Conservation (phyloP, 2,113 vertebrate species). For the Lophura nycthemera region DNA sequence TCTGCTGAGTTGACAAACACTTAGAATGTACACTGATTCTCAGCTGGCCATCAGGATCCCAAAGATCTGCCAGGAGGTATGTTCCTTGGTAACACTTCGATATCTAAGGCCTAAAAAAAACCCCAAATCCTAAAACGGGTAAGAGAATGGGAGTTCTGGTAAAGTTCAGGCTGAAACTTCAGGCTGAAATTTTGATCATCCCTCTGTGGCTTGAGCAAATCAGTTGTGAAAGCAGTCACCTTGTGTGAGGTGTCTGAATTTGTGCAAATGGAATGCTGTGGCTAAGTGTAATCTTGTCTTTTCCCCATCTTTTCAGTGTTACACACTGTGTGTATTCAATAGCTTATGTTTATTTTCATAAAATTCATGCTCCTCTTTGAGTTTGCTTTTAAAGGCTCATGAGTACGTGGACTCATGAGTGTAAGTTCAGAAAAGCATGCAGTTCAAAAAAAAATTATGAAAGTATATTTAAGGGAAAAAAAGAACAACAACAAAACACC, state of each 20-base stretch:
- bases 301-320: background rate
- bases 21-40: background rate
- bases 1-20: constrained; percentile 11
- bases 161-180: constrained; percentile 9
- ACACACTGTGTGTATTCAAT: background rate
- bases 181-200: constrained; percentile 25
- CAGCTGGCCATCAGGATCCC: background rate
- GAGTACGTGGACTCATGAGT: background rate
- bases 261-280: background rate
- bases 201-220: background rate
- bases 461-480: background rate
- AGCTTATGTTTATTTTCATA: background rate
- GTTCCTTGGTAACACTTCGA: background rate
- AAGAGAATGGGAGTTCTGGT: background rate
- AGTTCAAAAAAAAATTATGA: background rate
- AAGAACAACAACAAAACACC: background rate
- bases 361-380: background rate
- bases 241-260: background rate
- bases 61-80: constrained; percentile 16
- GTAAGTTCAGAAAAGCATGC: background rate
- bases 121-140: background rate
- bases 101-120: background rate
- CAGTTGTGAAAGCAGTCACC: constrained; percentile 2
- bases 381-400: background rate
- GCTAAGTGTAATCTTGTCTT: background rate